Conservation (phyloP, 2,888 invertebrate genomes). For the Frankliniella fusca region DNA sequence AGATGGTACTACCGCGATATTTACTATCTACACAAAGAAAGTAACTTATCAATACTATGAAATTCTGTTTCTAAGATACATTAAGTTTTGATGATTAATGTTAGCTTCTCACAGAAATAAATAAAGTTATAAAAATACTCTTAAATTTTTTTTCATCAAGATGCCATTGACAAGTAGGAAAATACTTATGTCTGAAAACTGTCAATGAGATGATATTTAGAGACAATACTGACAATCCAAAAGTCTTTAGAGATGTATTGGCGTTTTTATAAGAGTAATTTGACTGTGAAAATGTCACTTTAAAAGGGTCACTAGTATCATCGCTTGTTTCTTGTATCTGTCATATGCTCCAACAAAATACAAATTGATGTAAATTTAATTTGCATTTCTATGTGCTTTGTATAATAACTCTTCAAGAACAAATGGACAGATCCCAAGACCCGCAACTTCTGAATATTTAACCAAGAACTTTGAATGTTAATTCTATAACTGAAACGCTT, state of each 20-base stretch:
- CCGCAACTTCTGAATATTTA: too few relatives aligned
- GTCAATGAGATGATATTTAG: too few relatives aligned
- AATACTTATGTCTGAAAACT: not conserved
- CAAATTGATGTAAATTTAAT: not conserved
- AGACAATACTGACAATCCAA: too few relatives aligned
- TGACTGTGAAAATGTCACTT: too few relatives aligned
- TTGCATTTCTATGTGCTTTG: not conserved
- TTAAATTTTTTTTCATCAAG: not conserved
- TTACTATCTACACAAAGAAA: too few relatives aligned
- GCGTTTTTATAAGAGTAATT: too few relatives aligned
- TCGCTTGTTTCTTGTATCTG: too few relatives aligned
- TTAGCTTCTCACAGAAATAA: not conserved
- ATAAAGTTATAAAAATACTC: not conserved
- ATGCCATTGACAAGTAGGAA: constrained; percentile 3
- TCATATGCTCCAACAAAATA: not conserved
- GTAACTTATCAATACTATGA: not conserved
- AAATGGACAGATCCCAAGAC: not conserved
- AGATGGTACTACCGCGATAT: too few relatives aligned
- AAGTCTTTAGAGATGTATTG: too few relatives aligned
- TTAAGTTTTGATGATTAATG: not conserved
- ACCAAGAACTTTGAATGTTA: too few relatives aligned
- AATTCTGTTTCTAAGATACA: not conserved
- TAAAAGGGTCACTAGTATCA: too few relatives aligned
- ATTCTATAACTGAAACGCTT: not conserved
- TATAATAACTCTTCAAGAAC: not conserved